These are phyloP conservation scores for Napeogenes sylphis DNA, from an alignment of 2,888 invertebrate genomes.

Conservation along the genomic window DNA sequence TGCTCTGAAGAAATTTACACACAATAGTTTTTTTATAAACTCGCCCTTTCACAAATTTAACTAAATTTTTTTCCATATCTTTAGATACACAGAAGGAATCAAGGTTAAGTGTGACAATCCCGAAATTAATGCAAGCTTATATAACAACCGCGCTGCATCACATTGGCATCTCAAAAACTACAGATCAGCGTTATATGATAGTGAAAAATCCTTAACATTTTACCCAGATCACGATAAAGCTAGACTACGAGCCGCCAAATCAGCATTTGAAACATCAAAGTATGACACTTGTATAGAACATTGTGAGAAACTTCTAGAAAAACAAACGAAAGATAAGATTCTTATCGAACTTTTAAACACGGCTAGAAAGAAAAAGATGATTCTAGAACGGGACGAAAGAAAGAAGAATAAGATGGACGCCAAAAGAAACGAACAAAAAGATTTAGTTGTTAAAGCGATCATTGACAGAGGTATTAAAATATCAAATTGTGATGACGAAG, in stretches of 20 bases:
- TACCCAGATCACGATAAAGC: constrained; percentile 89
- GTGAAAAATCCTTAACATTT: constrained; percentile 85
- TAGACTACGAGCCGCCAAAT: constrained; percentile 84
- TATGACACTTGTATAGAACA: constrained; percentile 84
- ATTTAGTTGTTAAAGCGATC: constrained; percentile 60
- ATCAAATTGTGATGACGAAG: constrained; percentile 70
- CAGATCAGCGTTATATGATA: constrained; percentile 87
- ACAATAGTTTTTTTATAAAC: too few relatives aligned
- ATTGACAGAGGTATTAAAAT: constrained; percentile 73
- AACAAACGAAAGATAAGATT: constrained; percentile 76
- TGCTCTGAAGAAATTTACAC: too few relatives aligned
- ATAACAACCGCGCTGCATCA: constrained; percentile 94
- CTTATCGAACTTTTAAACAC: constrained; percentile 49
- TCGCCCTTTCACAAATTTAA: too few relatives aligned
- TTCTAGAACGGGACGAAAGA: constrained; percentile 75
- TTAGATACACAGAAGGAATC: constrained; percentile 92
- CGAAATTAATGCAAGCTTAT: constrained; percentile 87
- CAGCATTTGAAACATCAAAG: constrained; percentile 81
- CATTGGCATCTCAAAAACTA: constrained; percentile 91
- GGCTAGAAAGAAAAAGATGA: constrained; percentile 70
- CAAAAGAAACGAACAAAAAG: constrained; percentile 61
- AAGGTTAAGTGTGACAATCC: constrained; percentile 83
- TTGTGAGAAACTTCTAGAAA: constrained; percentile 82
- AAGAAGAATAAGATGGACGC: constrained; percentile 66
- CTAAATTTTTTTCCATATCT: constrained; percentile 20